Percentiles rank a stretch among this genome's conserved stretches.
Evolutionary conservation across 2,797 vertebrate genomes (phyloP).

Genomic region (Liparis tanakae): DNA sequence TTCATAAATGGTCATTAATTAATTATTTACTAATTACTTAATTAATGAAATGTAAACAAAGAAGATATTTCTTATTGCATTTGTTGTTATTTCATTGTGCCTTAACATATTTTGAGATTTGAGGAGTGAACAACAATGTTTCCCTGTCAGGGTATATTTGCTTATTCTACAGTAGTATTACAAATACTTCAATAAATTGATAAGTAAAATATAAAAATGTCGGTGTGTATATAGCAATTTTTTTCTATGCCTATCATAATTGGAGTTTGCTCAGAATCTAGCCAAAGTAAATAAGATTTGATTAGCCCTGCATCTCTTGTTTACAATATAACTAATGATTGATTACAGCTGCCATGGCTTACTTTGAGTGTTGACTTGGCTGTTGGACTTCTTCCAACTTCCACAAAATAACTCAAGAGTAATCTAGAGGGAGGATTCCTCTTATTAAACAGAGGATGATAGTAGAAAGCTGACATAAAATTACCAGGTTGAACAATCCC

Average conservation of each 20-base stretch:
- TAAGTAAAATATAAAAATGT: background rate
- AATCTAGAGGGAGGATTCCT: background rate
- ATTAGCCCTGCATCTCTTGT: constrained; percentile 6
- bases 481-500: no score
- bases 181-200: background rate
- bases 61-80: background rate
- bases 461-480: background rate
- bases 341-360: constrained; percentile 11
- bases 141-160: background rate
- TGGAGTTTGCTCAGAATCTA: constrained; percentile 1
- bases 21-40: background rate
- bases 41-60: background rate
- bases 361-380: constrained; percentile 20
- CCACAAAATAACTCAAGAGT: constrained; percentile 3
- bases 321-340: background rate
- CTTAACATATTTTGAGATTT: background rate
- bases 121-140: background rate
- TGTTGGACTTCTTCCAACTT: constrained; percentile 9
- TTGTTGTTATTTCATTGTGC: background rate
- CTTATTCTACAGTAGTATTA: background rate
- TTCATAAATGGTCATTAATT: background rate
- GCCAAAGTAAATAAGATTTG: background rate
- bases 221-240: background rate
- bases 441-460: constrained; percentile 16
- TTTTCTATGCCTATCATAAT: background rate